phyloP scores from a whole-genome alignment of 1,140 invertebrate species.

The Asbolus verrucosus region DNA sequence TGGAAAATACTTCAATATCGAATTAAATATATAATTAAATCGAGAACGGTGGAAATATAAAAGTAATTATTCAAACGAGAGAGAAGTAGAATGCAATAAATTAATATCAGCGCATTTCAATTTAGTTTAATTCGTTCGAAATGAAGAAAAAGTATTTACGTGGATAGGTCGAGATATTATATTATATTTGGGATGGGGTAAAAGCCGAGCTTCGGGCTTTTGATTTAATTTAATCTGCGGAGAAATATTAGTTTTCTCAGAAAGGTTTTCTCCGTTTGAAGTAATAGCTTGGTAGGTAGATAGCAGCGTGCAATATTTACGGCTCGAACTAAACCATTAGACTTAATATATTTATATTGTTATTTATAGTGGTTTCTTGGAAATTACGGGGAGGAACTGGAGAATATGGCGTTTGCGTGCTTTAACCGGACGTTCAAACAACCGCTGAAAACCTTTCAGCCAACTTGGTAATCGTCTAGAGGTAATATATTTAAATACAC shows the following conservation, averaged over 20 bases:
- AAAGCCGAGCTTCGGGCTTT: constrained; percentile 54
- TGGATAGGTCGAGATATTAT: constrained; percentile 52
- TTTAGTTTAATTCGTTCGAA: constrained; percentile 55
- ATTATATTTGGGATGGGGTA: constrained; percentile 52
- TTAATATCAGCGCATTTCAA: constrained; percentile 54
- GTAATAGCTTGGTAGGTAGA: constrained; percentile 54
- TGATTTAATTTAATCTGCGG: constrained; percentile 61
- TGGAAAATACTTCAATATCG: constrained; percentile 19
- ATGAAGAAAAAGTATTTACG: constrained; percentile 56
- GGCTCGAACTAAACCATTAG: constrained; percentile 57
- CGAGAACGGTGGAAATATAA: constrained; percentile 23
- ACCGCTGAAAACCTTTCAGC: constrained; percentile 15
- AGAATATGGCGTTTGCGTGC: constrained; percentile 49
- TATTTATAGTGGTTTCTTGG: constrained; percentile 57
- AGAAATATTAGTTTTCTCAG: constrained; percentile 61
- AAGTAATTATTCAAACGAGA: constrained; percentile 49
- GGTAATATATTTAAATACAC: constrained; percentile 5
- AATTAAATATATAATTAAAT: constrained; percentile 30
- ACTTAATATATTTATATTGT: constrained; percentile 59
- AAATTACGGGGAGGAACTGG: constrained; percentile 51
- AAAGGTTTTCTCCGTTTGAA: constrained; percentile 57
- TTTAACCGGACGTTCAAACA: constrained; percentile 48
- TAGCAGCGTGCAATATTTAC: constrained; percentile 56
- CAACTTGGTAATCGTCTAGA: constrained; percentile 25
- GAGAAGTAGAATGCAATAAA: constrained; percentile 50